A percentile compares a stretch with the other conserved stretches of the same genome.
Evolutionary conservation across 2,797 vertebrate species (phyloP).

Genomic region (Podarcis siculus): DNA sequence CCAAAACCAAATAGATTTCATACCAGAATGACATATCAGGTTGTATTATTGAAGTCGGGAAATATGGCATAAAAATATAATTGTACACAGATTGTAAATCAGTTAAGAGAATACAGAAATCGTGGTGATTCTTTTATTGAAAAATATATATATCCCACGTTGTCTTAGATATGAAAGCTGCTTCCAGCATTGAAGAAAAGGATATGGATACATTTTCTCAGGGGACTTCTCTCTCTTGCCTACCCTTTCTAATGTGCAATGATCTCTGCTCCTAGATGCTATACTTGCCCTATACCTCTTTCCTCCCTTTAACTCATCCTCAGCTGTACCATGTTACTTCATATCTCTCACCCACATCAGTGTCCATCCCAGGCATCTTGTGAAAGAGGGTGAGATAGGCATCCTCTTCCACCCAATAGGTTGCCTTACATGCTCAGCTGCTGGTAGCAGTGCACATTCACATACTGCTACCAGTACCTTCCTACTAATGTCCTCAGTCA

Average conservation of each 20-base stretch:
- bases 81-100: neutral
- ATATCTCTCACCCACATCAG: neutral
- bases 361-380: neutral
- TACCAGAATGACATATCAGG: neutral
- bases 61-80: neutral
- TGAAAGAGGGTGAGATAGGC: neutral
- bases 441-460: neutral
- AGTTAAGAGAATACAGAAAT: neutral
- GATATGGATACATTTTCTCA: neutral
- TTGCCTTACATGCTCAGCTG: neutral
- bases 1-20: neutral
- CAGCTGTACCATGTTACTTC: neutral
- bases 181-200: neutral
- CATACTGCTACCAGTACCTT: no score
- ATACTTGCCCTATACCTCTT: neutral
- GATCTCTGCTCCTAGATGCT: neutral
- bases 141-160: neutral
- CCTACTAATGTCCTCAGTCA: neutral
- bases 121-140: neutral
- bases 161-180: neutral
- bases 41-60: neutral
- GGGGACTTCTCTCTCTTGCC: neutral
- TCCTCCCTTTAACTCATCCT: neutral
- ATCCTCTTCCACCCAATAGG: neutral
- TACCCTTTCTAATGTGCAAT: neutral